Percentiles rank a stretch among this genome's conserved stretches.
Conservation (phyloP, 2,797 vertebrate genomes). For the Pantherophis alleghaniensis region DNA sequence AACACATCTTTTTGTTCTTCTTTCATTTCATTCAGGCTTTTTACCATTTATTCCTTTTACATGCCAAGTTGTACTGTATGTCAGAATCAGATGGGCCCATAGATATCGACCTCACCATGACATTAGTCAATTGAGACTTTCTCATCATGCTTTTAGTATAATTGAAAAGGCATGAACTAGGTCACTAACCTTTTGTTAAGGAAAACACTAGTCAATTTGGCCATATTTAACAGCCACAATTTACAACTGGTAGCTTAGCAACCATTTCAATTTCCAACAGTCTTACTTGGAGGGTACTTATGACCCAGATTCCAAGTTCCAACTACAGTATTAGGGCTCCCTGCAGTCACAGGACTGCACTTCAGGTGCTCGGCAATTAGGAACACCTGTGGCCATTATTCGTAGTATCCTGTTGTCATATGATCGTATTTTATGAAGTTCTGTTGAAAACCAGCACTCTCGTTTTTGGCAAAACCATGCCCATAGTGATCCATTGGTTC, state of each 20-base stretch:
- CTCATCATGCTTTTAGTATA: neutral
- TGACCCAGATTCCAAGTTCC: neutral
- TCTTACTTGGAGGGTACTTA: neutral
- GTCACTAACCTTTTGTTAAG: neutral
- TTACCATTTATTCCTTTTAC: neutral
- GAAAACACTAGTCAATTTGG: neutral
- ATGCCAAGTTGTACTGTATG: neutral
- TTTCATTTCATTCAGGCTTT: neutral
- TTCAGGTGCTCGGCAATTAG: neutral
- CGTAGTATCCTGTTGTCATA: neutral
- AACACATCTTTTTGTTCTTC: neutral
- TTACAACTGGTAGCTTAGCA: neutral
- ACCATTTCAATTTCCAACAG: neutral
- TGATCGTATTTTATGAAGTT: neutral
- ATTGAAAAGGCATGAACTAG: neutral
- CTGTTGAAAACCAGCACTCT: neutral
- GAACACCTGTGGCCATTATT: neutral
- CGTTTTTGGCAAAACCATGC: neutral
- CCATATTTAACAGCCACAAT: neutral
- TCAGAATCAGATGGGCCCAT: neutral
- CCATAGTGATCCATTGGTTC: neutral
- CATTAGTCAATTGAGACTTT: neutral
- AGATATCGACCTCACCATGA: neutral
- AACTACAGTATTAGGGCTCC: neutral
- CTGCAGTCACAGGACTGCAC: neutral